Conservation (phyloP, 2,888 invertebrate species). For the Anodontia alba region DNA sequence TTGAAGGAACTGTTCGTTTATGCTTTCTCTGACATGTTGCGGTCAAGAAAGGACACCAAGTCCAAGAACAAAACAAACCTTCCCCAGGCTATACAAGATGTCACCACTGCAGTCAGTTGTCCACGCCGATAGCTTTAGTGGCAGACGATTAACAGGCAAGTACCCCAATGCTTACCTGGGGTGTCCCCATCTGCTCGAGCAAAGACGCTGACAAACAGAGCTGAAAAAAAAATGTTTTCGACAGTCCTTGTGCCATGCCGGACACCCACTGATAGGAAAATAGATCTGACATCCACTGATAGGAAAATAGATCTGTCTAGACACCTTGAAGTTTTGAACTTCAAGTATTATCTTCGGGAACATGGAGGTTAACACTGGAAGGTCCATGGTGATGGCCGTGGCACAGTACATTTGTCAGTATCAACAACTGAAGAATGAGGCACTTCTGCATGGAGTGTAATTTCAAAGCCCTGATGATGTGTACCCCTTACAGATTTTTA, state of each 20-base stretch:
- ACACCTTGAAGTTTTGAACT: neutral
- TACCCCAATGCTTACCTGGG: neutral
- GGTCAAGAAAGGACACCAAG: neutral
- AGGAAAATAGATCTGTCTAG: constrained; percentile 6
- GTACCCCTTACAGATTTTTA: neutral
- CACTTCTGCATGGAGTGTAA: neutral
- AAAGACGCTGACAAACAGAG: neutral
- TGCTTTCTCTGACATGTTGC: neutral
- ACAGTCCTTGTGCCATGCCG: neutral
- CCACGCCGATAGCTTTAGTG: neutral
- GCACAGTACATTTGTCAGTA: neutral
- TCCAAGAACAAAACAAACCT: neutral
- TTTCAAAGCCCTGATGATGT: constrained; percentile 10
- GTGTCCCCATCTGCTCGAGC: constrained; percentile 1
- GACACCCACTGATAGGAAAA: constrained; percentile 4
- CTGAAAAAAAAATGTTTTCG: neutral
- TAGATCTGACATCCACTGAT: too few relatives aligned
- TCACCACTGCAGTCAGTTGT: neutral
- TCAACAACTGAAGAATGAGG: constrained; percentile 5
- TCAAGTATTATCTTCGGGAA: neutral
- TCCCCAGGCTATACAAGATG: neutral
- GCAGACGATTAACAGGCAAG: neutral
- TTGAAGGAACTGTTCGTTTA: neutral
- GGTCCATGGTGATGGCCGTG: constrained; percentile 12
- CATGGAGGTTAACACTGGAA: neutral